Base-by-base conservation (phyloP, 2,113 vertebrate species). In the Notarius quadriscutis region DNA sequence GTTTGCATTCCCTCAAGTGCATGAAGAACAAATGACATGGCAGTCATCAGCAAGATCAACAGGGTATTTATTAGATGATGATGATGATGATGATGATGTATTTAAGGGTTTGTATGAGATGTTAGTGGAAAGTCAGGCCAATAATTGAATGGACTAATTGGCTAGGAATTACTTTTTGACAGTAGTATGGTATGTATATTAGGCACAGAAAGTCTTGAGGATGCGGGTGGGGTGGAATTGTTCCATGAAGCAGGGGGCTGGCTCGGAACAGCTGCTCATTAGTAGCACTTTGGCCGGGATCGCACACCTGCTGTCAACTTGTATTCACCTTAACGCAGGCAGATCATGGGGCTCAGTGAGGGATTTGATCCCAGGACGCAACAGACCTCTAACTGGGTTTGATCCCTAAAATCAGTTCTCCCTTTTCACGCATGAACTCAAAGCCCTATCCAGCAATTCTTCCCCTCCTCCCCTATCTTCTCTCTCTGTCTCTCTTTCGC, bases 351-450 rank as follows among this genome's bases (percentile, higher is more conserved):
- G 91, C 91, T 92, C 93, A 87, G 92, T 89, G 92, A 94, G 94
- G 92, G 75, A 92, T 90, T 91, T 93, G 90, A 92, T 93, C 87
- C 92, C 84, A 79, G 17, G 20, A 83, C 86, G 94, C 93, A 95
- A 95, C 92, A 90, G 92, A 92, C 92, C 93, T 93, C 94, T 93
- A 88, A 92, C 88, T 91, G 92, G 92, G 88, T 90, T 92, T 93
- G 89, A 92, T 92, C 91, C 94, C 92, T 95, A 95, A 96, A 95
- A 95, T 93, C 93, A 91, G 89, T 93, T 92, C 94, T 94, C 92
- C 93, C 93, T 92, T 94, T 95, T 95, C 95, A 95, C 94, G 94
- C 94, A 91, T 93, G 92, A 91, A 94, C 93, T 94, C 94, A 95
- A 94, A 95, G 93, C 91, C 87, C 90, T 88, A 89, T 90, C 90